Evolutionary conservation across 2,113 vertebrate species (phyloP).

Genomic region (Ceyx margarethae): DNA sequence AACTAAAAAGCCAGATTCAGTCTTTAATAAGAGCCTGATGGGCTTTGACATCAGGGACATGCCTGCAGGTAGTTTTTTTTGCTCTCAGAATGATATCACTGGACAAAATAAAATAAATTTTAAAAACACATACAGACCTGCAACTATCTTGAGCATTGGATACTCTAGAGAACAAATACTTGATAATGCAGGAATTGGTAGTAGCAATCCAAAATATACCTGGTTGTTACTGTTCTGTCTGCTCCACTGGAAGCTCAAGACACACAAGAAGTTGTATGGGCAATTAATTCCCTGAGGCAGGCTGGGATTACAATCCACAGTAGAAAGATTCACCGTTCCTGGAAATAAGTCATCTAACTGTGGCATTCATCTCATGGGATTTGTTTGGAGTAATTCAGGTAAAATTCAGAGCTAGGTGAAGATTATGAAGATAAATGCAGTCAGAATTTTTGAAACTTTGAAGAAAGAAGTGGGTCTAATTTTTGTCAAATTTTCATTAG

Average conservation of each 20-base stretch:
- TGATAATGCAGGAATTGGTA: neutral
- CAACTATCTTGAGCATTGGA: neutral
- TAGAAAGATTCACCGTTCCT: neutral
- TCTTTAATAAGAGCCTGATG: neutral
- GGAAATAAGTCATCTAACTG: neutral
- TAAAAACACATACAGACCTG: neutral
- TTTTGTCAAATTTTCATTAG: conserved; percentile 7
- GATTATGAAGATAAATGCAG: neutral
- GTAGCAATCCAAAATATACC: neutral
- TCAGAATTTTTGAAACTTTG: neutral
- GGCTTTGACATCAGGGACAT: neutral
- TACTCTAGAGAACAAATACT: neutral
- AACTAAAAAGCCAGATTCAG: neutral
- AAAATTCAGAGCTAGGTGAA: neutral
- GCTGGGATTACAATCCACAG: neutral
- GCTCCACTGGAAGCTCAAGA: neutral
- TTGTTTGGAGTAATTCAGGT: neutral
- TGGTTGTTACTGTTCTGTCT: neutral
- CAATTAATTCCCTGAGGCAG: neutral
- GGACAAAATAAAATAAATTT: neutral
- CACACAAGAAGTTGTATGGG: neutral
- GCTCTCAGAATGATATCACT: neutral
- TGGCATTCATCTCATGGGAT: neutral
- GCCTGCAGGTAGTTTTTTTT: neutral
- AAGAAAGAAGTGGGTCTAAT: neutral